Percentiles rank a stretch among this genome's conserved stretches.
These are phyloP conservation scores for Ramazzottius varieornatus DNA, from an alignment of 2,888 invertebrate genomes.

Conservation along the genomic window DNA sequence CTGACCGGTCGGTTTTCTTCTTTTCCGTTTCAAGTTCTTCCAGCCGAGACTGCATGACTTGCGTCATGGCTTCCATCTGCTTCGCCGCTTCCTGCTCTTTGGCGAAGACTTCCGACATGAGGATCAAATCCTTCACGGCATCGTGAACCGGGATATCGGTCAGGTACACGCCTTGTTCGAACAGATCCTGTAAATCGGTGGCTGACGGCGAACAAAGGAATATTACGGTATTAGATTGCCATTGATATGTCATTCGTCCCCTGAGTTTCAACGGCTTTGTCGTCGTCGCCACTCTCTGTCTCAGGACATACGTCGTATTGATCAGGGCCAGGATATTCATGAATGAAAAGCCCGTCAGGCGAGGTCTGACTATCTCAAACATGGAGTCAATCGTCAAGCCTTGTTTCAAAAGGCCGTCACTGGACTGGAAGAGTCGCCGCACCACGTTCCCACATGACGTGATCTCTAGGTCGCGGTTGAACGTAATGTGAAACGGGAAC, in stretches of 20 bases:
- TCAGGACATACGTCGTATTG: background rate
- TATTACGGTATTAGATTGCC: no score
- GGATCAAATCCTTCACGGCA: slow-evolving; percentile 13
- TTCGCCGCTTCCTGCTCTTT: slow-evolving; percentile 14
- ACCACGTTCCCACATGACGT: no score
- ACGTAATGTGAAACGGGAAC: slow-evolving; percentile 12
- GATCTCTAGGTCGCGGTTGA: slow-evolving; percentile 10
- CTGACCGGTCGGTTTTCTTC: slow-evolving; percentile 10
- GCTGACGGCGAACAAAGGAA: slow-evolving; percentile 15
- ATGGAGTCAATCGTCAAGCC: no score
- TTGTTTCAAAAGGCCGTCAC: no score
- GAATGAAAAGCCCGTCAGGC: no score
- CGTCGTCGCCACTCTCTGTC: no score
- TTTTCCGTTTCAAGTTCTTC: slow-evolving; percentile 9
- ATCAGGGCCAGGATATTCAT: background rate
- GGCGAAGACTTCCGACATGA: slow-evolving; percentile 11
- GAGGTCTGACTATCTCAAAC: no score
- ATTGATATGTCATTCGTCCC: no score
- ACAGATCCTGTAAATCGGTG: slow-evolving; percentile 12
- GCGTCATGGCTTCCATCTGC: slow-evolving; percentile 15
- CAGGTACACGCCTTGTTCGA: slow-evolving; percentile 11
- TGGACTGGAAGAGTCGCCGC: no score
- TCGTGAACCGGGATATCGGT: slow-evolving; percentile 15
- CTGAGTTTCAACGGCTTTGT: no score
- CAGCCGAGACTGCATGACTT: slow-evolving; percentile 11